Evolutionary conservation across 2,888 invertebrate genomes (phyloP), one percentile per base, ranked within the genome.

Genomic region (Alviniconcha strummeri): DNA sequence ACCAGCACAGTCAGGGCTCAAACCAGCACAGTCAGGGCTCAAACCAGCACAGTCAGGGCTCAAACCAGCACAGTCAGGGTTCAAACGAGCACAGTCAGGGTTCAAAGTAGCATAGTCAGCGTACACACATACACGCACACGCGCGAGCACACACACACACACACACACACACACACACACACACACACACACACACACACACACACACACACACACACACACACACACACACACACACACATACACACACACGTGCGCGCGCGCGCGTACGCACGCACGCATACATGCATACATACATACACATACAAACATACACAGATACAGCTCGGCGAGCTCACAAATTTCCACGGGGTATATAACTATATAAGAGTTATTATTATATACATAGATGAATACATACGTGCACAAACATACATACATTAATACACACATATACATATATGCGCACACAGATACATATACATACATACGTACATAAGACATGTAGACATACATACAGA

Each of bases 181-280:
- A 19, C 71, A 71, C 19, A 71, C 55, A 55, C 75, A 55, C 75
- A 55, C 55, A 55, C 2, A 75, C 54, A 75, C 56, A 6, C 72
- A 9, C 77, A 57, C 56, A n/a, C 17, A 72, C 72, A 72, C 36
- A 72, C 72, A 72, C n/a, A 60, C 13, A 60, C 13, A 60, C 13
- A 60, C 13, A 60, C 13, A 54, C 54, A 69, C 69, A 69, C 69
- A 69, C 19, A 6, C 72, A 36, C 72, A 36, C 77, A 57, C 77
- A 55, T 17, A 77, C 77, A 77, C 77, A 77, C 56, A 77, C 56
- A 77, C 57, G 55, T 57, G n/a, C 77, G 55, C 77, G 55, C 57
- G 56, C 56, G 55, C 57, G n/a, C 77, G 55, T 56, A 77, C 77
- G 17, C 56, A 36, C 56, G 56, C 77, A 8, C 55, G 9, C 77